Percentiles rank a stretch among this genome's conserved stretches.
These are phyloP conservation scores for Drosophila burlai DNA, from an alignment of 1,140 invertebrate genomes.

Conservation along the genomic window DNA sequence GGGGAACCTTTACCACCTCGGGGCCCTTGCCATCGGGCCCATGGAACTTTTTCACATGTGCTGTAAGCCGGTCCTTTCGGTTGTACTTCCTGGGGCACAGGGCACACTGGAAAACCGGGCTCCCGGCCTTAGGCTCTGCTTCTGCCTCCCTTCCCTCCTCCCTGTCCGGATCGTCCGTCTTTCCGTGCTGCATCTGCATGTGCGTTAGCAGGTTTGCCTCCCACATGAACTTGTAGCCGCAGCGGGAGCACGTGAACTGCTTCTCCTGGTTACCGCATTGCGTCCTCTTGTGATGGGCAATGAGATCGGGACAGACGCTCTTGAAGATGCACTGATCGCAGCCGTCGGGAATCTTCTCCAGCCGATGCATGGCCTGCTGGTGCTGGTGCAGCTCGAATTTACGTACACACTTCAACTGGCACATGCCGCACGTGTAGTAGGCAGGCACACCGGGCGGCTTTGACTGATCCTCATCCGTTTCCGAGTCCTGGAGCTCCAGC, in stretches of 20 bases:
- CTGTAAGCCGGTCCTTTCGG: conserved; percentile 84
- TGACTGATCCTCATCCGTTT: conserved; percentile 64
- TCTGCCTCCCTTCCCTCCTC: conserved; percentile 41
- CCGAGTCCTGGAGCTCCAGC: conserved; percentile 74
- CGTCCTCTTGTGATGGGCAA: conserved; percentile 62
- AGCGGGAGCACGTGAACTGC: conserved; percentile 84
- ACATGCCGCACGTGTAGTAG: conserved; percentile 86
- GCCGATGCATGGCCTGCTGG: conserved; percentile 73
- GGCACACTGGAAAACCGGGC: conserved; percentile 86
- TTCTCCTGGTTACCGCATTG: conserved; percentile 73
- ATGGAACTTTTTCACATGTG: conserved; percentile 74
- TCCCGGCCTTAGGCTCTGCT: conserved; percentile 51
- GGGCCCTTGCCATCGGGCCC: conserved; percentile 1
- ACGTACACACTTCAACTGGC: conserved; percentile 84
- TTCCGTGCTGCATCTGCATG: conserved; percentile 82
- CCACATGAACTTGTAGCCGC: conserved; percentile 86
- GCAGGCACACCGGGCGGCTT: conserved; percentile 38
- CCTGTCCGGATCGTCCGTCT: conserved; percentile 37
- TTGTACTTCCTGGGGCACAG: conserved; percentile 86
- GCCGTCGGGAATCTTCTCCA: conserved; percentile 64
- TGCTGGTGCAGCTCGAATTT: conserved; percentile 76
- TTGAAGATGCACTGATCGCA: conserved; percentile 72
- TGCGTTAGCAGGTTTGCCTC: conserved; percentile 86
- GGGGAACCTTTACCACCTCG: background rate
- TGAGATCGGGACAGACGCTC: conserved; percentile 65